Percentiles rank a stretch among this genome's conserved stretches.
These are phyloP conservation scores for Rhagonycha fulva DNA, from an alignment of 2,888 invertebrate species.

Conservation along the genomic window DNA sequence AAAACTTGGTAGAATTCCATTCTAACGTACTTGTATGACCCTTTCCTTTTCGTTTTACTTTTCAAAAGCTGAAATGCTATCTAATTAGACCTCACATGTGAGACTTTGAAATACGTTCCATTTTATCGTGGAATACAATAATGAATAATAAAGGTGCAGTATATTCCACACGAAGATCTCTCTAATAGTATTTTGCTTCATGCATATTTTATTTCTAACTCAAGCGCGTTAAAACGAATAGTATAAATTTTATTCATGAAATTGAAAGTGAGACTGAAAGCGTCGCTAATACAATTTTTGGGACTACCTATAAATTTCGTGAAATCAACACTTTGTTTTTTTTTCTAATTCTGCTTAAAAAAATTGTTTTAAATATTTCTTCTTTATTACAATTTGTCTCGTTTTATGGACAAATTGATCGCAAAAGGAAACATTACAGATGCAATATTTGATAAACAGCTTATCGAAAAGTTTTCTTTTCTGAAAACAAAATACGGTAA, in stretches of 20 bases:
- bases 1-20: too few species aligned
- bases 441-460: not conserved
- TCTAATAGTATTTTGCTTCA: slow-evolving; percentile 5
- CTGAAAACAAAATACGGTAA: not conserved
- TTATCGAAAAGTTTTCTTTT: not conserved
- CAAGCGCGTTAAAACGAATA: slow-evolving; percentile 7
- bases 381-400: not conserved
- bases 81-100: not conserved
- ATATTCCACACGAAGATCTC: slow-evolving; percentile 8
- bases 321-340: not conserved
- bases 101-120: not conserved
- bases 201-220: slow-evolving; percentile 8
- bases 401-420: not conserved
- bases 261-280: not conserved
- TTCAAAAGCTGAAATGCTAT: not conserved
- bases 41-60: not conserved
- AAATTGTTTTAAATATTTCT: not conserved
- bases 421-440: not conserved
- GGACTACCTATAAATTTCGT: not conserved
- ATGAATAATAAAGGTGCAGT: slow-evolving; percentile 11
- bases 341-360: not conserved
- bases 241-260: slow-evolving; percentile 12
- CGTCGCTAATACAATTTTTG: not conserved
- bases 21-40: not conserved
- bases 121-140: slow-evolving; percentile 7